Base-by-base conservation (phyloP, 35 echinoderm and acorn worm species). In the Chiridota heheva region DNA sequence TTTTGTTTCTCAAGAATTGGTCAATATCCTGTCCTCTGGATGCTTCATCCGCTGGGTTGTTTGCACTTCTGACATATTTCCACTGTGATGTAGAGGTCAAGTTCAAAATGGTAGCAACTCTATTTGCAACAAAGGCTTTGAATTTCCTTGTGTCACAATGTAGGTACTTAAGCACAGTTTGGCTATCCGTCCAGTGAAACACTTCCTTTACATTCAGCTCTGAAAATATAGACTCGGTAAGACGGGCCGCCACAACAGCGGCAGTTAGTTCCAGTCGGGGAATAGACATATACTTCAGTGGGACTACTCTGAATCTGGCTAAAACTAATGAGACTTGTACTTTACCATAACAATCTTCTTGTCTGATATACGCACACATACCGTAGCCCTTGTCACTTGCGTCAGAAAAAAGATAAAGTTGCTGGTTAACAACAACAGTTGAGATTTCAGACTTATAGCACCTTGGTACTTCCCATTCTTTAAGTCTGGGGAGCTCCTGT, bases 111-210 rank as follows among this genome's bases (percentile, higher is more conserved):
- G 37, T 42, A 22, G 65, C 25, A 32, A 89, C 76, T 51, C 86
- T 82, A 44, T 89, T 89, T 3, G 76, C 86, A 8, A 87, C 85
- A 81, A 87, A 87, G n/a, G 63, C 39, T 38, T 80, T 62, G 34
- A 80, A 87, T 64, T 67, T 34, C 20, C 76, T 44, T n/a, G 60
- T 70, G 18, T 70, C 65, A 71, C 49, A 81, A 0, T 55, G 33
- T 26, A 82, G 42, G 44, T 89, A 89, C 29, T 42, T 56, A 1
- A 89, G 42, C 20, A 89, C 87, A 26, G 77, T 62, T 34, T 55
- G 43, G 58, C 78, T 83, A 47, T 89, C 87, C 22, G 49, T 69
- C 87, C 87, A 83, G 32, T 60, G 83, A 58, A 82, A 68, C 4
- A 40, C 81, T 53, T 63, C 40, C 58, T 62, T 66, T 26, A 40